Conservation (phyloP, 2,797 vertebrate genomes). For the Lateolabrax maculatus region DNA sequence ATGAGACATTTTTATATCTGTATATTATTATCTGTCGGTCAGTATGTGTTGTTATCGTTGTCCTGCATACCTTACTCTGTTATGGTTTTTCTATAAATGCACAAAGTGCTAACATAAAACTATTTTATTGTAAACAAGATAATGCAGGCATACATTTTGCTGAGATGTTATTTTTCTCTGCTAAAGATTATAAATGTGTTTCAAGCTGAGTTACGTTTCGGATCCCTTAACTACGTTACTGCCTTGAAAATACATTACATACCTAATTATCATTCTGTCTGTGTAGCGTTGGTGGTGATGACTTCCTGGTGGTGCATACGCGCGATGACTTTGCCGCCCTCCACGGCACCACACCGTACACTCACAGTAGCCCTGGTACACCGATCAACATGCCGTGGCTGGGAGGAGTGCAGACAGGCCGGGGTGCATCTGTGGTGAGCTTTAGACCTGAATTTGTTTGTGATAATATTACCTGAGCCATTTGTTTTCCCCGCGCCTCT, state of each 20-base stretch:
- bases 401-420: conserved; percentile 94
- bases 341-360: conserved; percentile 96
- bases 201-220: too few species aligned
- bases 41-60: not conserved
- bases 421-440: conserved; percentile 96
- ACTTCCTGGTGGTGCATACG: conserved; percentile 95
- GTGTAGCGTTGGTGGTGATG: conserved; percentile 86
- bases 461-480: not conserved
- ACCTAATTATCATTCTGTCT: not conserved
- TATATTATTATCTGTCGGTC: conserved; percentile 1
- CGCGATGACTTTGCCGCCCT: conserved; percentile 91
- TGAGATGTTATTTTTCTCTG: not conserved
- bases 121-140: not conserved
- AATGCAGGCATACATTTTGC: not conserved
- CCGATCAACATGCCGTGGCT: conserved; percentile 99
- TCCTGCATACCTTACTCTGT: not conserved
- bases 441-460: not conserved
- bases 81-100: not conserved
- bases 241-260: not conserved
- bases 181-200: not conserved
- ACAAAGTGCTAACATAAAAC: not conserved
- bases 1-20: too few species aligned
- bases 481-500: not conserved
- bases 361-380: conserved; percentile 94
- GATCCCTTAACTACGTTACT: too few species aligned